Evolutionary conservation across 30 jellyfish, hydroid and myxozoan species (phyloP).

Genomic region (Chrysaora quinquecirrha): DNA sequence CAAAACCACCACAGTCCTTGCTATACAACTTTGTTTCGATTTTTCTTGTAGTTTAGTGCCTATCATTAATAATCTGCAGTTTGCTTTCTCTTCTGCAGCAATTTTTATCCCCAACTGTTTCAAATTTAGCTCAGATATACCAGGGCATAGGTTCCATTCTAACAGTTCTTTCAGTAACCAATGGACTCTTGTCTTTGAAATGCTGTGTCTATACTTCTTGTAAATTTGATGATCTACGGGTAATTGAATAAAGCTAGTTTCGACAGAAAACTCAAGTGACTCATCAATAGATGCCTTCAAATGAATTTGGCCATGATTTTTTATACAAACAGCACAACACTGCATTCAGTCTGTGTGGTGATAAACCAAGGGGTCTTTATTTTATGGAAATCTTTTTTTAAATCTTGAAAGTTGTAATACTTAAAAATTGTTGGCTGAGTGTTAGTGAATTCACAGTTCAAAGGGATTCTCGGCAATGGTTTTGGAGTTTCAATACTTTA

Average conservation of each 20-base stretch:
- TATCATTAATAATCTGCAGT: background rate
- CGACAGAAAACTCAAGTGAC: conserved; percentile 42
- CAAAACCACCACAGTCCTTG: background rate
- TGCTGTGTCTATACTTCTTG: conserved; percentile 11
- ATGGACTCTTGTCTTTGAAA: conserved; percentile 5
- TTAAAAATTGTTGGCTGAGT: conserved; percentile 20
- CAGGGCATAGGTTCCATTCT: background rate
- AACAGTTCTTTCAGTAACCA: conserved; percentile 3
- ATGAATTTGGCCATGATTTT: conserved; percentile 4
- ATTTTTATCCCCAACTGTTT: background rate
- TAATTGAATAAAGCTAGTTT: background rate
- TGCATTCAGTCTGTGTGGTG: conserved; percentile 19
- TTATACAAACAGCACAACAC: conserved; percentile 23
- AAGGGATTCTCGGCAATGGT: conserved; percentile 6
- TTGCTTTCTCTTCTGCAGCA: background rate
- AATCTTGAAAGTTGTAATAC: conserved; percentile 23
- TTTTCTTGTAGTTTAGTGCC: background rate
- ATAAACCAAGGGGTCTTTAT: conserved; percentile 38
- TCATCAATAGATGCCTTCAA: conserved; percentile 30
- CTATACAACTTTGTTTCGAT: background rate
- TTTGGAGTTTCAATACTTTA: conserved; percentile 1
- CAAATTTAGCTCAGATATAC: background rate
- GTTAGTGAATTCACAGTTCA: conserved; percentile 1
- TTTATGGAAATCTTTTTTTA: conserved; percentile 18
- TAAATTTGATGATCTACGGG: conserved; percentile 13